Evolutionary conservation across 1,140 invertebrate genomes (phyloP).

Genomic region (Microplitis mediator): DNA sequence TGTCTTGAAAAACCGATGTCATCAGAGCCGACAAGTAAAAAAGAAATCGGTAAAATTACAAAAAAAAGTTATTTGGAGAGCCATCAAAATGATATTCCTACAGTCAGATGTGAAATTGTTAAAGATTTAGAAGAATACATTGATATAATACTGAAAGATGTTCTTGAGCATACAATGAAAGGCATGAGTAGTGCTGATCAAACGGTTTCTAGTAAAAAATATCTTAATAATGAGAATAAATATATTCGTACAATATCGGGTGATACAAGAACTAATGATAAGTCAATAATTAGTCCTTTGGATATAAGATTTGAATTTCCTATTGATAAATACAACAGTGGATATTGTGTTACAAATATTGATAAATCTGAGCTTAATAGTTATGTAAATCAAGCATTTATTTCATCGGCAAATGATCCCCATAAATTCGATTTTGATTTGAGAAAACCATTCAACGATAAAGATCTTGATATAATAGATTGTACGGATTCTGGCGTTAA

Average conservation of each 20-base stretch:
- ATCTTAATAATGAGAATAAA: slow-evolving; percentile 1
- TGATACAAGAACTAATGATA: background rate
- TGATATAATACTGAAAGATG: slow-evolving; percentile 48
- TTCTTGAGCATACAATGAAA: slow-evolving; percentile 50
- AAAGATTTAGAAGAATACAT: slow-evolving; percentile 51
- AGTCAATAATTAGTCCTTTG: slow-evolving; percentile 12
- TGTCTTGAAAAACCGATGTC: slow-evolving; percentile 23
- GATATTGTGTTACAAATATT: background rate
- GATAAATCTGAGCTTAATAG: slow-evolving; percentile 6
- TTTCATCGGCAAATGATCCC: slow-evolving; percentile 47
- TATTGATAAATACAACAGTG: background rate
- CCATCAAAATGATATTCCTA: background rate
- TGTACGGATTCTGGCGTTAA: slow-evolving; percentile 58
- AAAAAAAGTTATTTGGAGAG: too few relatives aligned
- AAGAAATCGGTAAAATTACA: slow-evolving; percentile 6
- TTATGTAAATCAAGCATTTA: slow-evolving; percentile 53
- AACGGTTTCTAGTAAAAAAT: slow-evolving; percentile 18
- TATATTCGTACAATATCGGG: slow-evolving; percentile 1
- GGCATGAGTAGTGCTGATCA: slow-evolving; percentile 38
- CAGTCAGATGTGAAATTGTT: slow-evolving; percentile 48
- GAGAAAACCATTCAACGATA: slow-evolving; percentile 12
- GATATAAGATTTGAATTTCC: slow-evolving; percentile 45
- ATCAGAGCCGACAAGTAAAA: background rate
- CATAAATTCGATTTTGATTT: slow-evolving; percentile 50
- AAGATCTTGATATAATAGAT: slow-evolving; percentile 45